Evolutionary conservation across 2,888 invertebrate species (phyloP), one percentile per base, ranked within the genome.

Genomic region (Leucoma salicis): DNA sequence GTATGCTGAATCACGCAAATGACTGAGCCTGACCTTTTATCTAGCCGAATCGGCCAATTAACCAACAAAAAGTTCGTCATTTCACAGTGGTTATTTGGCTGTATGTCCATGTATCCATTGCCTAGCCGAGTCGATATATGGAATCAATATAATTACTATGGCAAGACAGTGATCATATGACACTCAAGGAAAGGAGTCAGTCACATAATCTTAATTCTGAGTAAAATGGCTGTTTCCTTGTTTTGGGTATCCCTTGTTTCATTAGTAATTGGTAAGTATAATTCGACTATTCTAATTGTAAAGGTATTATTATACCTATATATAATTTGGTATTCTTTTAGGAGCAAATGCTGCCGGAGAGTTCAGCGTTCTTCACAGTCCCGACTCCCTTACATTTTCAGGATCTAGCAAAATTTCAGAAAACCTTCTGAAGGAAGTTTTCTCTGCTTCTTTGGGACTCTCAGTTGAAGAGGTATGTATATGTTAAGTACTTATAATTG

Each of bases 401-500:
- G 94, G 94, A 40, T 90, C 91, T 49, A 92, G 92, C 50, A 86
- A 89, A 51, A 71, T 94, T 8, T 90, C 91, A 42, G 92, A 94
- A 64, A 93, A 92, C 63, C 78, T 92, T 2, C 74, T 95, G 1
- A 92, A 91, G 66, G 95, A 96, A 74, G 91, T 95, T 4, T 92
- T 93, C 52, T 92, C 93, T n/a, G 93, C 94, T 42, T 82, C 92
- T 36, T 83, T 95, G 49, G 96, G 96, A 34, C 92, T 93, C 53
- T 93, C 95, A 8, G 92, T 93, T n/a, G 92, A 93, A 73, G 92
- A 93, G 83, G 93, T 93, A 82, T 2, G 24, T 35, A 10, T 11
- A 14, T 4, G n/a, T n/a, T n/a, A 16, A 16, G 3, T 16, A 16
- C 3, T 16, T 16, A 16, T 16, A 16, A 16, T 16, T 4, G 6